Base-by-base conservation (phyloP, 1,140 invertebrate genomes). In the Lysiphlebus fabarum region DNA sequence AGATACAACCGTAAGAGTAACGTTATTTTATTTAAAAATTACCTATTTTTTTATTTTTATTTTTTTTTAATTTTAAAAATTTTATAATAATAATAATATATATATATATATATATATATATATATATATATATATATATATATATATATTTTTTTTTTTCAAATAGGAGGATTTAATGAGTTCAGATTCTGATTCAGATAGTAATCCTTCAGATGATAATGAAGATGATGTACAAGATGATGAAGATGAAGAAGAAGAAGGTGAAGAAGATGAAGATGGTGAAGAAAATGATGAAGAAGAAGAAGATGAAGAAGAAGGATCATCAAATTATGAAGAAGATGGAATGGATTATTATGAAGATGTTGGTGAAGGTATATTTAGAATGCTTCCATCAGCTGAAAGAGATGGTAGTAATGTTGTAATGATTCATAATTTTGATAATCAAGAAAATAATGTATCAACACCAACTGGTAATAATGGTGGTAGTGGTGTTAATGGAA, bases 221-320 rank as follows among this genome's bases (percentile, higher is more conserved):
- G 83, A 82, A 49, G 82, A 82, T 34, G 82, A 82, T 55, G 81
- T 81, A n/a, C 81, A 83, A 55, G 82, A 82, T 54, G 81, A 82
- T 34, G 82, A 83, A 10, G 82, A 85, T 40, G 83, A 85, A n/a
- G 83, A 82, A 49, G 82, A 84, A 45, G 83, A 84, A 17, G 83
- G 83, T 17, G 82, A 85, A 62, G 81, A 81, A 43, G 82, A 84
- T 34, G 82, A 82, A 53, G 73, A 36, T 48, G 78, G 75, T 8
- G 78, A 80, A 59, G 77, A 80, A 47, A 82, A 83, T 42, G 83
- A 83, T 4, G 83, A 85, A 49, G 84, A 87, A 42, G 86, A 87
- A 48, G 85, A 87, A 43, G 84, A 85, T 7, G 86, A 86, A 37
- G 87, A 88, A 56, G 87, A 88, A 61, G 86, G 84, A 34, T 84